Evolutionary conservation across 2,113 vertebrate species (phyloP).

Genomic region (Rhagologus leucostigma): DNA sequence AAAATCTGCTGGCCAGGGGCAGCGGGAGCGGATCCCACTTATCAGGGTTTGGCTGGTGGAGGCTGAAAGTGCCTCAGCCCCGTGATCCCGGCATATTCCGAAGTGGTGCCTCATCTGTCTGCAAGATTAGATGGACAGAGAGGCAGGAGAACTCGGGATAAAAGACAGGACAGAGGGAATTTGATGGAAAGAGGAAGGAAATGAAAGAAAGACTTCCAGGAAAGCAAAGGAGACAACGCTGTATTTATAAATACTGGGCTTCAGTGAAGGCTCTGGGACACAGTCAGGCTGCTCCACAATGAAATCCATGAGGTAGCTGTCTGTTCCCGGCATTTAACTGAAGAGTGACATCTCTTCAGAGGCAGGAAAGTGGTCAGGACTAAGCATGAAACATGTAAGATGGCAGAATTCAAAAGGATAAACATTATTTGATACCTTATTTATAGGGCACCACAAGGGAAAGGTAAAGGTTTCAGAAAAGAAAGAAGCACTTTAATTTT

Average conservation of each 20-base stretch:
- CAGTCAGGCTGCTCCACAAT: not conserved
- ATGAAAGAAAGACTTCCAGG: not conserved
- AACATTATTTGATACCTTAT: slow-evolving; percentile 50
- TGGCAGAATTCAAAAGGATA: slow-evolving; percentile 36
- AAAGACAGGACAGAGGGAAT: not conserved
- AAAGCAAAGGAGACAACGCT: not conserved
- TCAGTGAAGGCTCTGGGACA: not conserved
- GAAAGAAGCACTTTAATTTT: slow-evolving; percentile 69
- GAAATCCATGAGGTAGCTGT: not conserved
- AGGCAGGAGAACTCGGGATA: not conserved
- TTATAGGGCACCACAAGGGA: slow-evolving; percentile 35
- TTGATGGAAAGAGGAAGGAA: not conserved
- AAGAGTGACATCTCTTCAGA: slow-evolving; percentile 19
- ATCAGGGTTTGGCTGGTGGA: not conserved
- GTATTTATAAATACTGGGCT: not conserved
- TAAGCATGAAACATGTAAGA: not conserved
- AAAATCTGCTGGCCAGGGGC: not conserved
- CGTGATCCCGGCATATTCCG: fast-evolving
- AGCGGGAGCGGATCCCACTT: not conserved
- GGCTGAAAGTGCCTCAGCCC: not conserved
- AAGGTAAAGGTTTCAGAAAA: slow-evolving; percentile 46
- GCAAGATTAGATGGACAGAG: not conserved
- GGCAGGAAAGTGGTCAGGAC: slow-evolving; percentile 5
- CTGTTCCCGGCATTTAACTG: not conserved
- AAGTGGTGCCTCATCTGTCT: slow-evolving; percentile 5